phyloP scores from a whole-genome alignment of 2,888 invertebrate genomes.

The Dendrolimus pini region DNA sequence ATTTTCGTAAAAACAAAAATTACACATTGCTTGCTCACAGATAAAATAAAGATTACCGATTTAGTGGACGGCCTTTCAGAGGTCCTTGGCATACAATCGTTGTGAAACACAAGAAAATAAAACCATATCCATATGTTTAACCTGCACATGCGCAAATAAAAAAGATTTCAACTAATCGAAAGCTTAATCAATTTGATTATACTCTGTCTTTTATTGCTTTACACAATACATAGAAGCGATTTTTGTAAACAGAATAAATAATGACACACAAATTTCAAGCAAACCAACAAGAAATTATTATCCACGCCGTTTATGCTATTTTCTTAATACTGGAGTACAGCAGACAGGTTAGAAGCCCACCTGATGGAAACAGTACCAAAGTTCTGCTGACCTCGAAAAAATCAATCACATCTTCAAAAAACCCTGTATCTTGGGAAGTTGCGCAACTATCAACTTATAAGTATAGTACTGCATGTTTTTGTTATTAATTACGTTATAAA shows the following conservation, averaged over 20 bases:
- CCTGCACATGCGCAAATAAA: slow-evolving; percentile 14
- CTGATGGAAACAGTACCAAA: too few relatives aligned
- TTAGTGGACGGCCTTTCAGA: slow-evolving; percentile 64
- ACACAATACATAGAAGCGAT: too few relatives aligned
- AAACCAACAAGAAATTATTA: too few relatives aligned
- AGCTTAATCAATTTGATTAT: background rate
- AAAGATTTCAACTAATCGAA: slow-evolving; percentile 4
- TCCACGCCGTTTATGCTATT: too few relatives aligned
- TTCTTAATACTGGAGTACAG: too few relatives aligned
- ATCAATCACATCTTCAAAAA: too few relatives aligned
- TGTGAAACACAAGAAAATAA: slow-evolving; percentile 54
- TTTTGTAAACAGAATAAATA: too few relatives aligned
- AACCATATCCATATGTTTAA: slow-evolving; percentile 31
- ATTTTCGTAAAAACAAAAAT: slow-evolving; percentile 36
- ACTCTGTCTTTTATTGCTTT: too few relatives aligned
- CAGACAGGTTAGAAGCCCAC: too few relatives aligned
- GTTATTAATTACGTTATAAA: slow-evolving; percentile 24
- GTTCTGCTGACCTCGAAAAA: too few relatives aligned
- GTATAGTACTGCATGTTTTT: slow-evolving; percentile 15
- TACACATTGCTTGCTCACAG: slow-evolving; percentile 41
- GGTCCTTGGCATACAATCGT: slow-evolving; percentile 62
- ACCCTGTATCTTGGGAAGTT: too few relatives aligned
- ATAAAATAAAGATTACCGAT: slow-evolving; percentile 72
- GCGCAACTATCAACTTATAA: slow-evolving; percentile 39
- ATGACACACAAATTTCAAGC: too few relatives aligned